Evolutionary conservation across 2,888 invertebrate genomes (phyloP).

Genomic region (Apocheima hispidaria): DNA sequence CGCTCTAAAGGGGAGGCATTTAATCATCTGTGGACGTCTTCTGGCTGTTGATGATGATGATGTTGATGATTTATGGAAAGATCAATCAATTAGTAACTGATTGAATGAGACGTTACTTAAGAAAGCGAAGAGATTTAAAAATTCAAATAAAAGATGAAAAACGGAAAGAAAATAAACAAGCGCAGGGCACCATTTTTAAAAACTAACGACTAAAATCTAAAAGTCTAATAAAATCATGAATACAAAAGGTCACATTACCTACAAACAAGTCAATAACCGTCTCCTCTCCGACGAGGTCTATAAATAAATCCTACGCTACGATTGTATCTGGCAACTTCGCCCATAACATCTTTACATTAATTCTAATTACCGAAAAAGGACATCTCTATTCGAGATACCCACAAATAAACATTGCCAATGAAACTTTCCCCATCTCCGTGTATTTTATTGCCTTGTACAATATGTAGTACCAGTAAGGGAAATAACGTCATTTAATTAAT

Average conservation of each 20-base stretch:
- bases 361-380: conserved; percentile 41
- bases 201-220: not conserved
- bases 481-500: not conserved
- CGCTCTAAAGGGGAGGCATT: too few species aligned
- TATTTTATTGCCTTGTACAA: conserved; percentile 20
- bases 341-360: conserved; percentile 27
- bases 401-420: conserved; percentile 37
- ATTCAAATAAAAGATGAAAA: too few species aligned
- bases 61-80: too few species aligned
- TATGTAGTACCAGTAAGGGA: conserved; percentile 22
- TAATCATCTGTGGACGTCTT: too few species aligned
- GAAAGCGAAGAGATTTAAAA: too few species aligned
- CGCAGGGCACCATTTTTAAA: not conserved
- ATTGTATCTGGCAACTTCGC: conserved; percentile 17
- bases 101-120: too few species aligned
- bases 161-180: not conserved
- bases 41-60: too few species aligned
- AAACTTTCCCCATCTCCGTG: conserved; percentile 31
- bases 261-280: not conserved
- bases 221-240: not conserved
- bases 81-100: too few species aligned
- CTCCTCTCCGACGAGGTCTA: not conserved
- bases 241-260: not conserved
- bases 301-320: conserved; percentile 7
- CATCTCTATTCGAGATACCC: conserved; percentile 29